Evolutionary conservation across 2,888 invertebrate genomes (phyloP), one percentile per base, ranked within the genome.

Genomic region (Belgica antarctica): DNA sequence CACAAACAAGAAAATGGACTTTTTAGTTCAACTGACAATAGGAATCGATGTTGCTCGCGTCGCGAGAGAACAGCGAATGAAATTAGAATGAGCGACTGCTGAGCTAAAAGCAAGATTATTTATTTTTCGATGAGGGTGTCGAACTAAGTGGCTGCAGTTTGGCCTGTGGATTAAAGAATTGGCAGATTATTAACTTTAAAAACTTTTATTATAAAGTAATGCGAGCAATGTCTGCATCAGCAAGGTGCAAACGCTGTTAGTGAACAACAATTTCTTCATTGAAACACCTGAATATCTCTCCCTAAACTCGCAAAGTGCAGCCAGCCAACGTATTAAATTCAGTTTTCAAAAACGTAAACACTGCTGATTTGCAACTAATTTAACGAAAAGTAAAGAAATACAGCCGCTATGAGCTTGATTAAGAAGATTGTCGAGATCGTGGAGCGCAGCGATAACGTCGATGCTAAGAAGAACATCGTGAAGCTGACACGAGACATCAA

Each of bases 401-500:
- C 24, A n/a, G n/a, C n/a, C n/a, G n/a, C n/a, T 1, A 73, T 73
- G 73, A 73, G 70, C 71, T 73, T 74, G 52, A 71, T 74, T 10
- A 71, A 72, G 19, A 75, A 75, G 59, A 68, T 74, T 25, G 72
- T 74, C 0, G 73, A 74, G 70, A 57, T 73, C 2, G 71, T 74
- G 4, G 74, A 73, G 15, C 74, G 72, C 22, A 73, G 71, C 52
- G 74, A 74, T 46, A 71, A 71, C 10, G 62, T 73, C 8, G 74
- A 74, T 61, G 76, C 76, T 1, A 78, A 77, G 65, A 74, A 75
- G n/a, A 74, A 75, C 61, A 76, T 80, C 15, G 72, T 74, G 0
- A 77, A 77, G 72, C 74, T 78, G 41, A 72, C 77, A 46, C 73
- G 75, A 3, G 78, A 79, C 66, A 76, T 78, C 0, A 77, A 77